Conservation (phyloP, 2,113 vertebrate species). For the Pluvialis apricaria region DNA sequence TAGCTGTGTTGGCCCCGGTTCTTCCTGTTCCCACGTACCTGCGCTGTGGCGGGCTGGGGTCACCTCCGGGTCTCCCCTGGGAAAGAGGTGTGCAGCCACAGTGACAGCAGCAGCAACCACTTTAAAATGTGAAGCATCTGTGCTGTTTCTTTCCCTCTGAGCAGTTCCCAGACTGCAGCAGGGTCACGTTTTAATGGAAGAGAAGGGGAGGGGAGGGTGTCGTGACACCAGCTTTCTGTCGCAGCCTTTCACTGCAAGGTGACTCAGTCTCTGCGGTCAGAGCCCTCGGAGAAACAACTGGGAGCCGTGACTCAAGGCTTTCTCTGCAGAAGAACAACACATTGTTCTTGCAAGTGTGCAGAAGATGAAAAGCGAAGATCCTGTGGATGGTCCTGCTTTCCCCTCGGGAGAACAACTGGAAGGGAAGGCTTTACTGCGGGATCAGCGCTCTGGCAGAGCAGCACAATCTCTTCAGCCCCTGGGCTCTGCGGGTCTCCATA, state of each 20-base stretch:
- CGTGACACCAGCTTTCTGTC: neutral
- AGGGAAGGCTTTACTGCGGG: neutral
- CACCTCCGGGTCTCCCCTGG: neutral
- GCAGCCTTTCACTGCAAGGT: neutral
- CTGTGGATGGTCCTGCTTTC: neutral
- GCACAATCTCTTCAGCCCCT: neutral
- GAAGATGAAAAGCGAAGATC: neutral
- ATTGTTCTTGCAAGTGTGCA: rapidly evolving
- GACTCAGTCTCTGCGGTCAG: neutral
- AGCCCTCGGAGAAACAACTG: neutral
- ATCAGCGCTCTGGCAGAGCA: neutral
- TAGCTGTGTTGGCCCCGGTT: neutral
- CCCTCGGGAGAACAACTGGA: neutral
- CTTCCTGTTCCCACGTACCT: rapidly evolving
- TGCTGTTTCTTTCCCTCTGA: neutral
- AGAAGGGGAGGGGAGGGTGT: neutral
- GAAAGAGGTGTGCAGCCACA: neutral
- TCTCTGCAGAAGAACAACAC: neutral
- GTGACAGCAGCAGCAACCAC: neutral
- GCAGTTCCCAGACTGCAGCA: neutral
- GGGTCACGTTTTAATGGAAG: neutral
- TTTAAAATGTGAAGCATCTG: neutral
- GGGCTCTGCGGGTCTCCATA: neutral
- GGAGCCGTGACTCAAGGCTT: neutral
- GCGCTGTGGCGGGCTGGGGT: neutral